These are phyloP conservation scores for Hiodon tergisus DNA, from an alignment of 2,113 vertebrate genomes.

Conservation along the genomic window DNA sequence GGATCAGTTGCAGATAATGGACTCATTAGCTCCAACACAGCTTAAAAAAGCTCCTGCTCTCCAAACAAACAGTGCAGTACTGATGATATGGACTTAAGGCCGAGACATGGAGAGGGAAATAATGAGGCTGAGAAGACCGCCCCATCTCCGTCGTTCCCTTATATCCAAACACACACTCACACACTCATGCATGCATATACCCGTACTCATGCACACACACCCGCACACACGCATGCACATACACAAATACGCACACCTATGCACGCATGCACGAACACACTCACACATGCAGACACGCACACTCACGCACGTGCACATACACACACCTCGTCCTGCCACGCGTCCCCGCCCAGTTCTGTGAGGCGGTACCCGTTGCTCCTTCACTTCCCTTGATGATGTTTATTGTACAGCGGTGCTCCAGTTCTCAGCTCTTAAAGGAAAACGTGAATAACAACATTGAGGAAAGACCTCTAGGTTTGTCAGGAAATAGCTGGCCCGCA, in stretches of 20 bases:
- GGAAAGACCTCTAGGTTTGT: background rate
- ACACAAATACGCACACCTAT: too few relatives aligned
- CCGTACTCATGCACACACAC: too few relatives aligned
- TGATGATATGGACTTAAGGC: slow-evolving; percentile 62
- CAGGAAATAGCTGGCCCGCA: background rate
- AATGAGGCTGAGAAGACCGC: slow-evolving; percentile 53
- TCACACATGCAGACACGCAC: too few relatives aligned
- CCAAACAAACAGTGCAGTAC: slow-evolving; percentile 66
- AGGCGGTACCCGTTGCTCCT: slow-evolving; percentile 17
- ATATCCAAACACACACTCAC: too few relatives aligned
- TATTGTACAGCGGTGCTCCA: background rate
- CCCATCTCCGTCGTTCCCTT: slow-evolving; percentile 22
- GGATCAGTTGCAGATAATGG: slow-evolving; percentile 72
- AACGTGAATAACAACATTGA: background rate
- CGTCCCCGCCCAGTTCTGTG: slow-evolving; percentile 22
- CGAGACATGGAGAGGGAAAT: slow-evolving; percentile 65
- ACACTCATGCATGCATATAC: too few relatives aligned
- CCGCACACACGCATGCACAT: too few relatives aligned
- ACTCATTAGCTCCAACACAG: slow-evolving; percentile 65
- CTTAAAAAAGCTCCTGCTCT: slow-evolving; percentile 66
- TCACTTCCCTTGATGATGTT: background rate
- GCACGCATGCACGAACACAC: too few relatives aligned
- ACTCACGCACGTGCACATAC: too few relatives aligned
- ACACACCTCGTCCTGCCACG: slow-evolving; percentile 23
- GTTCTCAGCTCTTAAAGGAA: background rate